Percentiles rank a stretch among this genome's conserved stretches.
Evolutionary conservation across 1,140 invertebrate genomes (phyloP).

Genomic region (Caerostris extrusa): DNA sequence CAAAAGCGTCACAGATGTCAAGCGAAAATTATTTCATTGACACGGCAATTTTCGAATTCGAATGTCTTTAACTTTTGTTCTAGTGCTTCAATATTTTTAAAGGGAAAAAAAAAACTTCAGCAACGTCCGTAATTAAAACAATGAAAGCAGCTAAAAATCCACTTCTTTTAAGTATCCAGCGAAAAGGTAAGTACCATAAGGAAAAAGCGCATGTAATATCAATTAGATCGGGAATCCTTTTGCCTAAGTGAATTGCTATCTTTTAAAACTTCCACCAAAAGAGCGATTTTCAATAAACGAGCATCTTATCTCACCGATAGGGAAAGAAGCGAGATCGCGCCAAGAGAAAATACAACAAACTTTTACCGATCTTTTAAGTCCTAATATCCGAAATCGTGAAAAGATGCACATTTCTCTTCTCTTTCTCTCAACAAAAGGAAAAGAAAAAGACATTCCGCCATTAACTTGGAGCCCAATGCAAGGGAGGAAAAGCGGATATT

Average conservation of each 20-base stretch:
- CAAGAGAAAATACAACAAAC: not conserved
- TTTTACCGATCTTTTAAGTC: slow-evolving; percentile 39
- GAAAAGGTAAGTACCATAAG: slow-evolving; percentile 1
- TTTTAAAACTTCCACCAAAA: slow-evolving; percentile 9
- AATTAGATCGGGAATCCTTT: not conserved
- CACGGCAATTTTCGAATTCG: too few species aligned
- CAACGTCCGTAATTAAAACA: not conserved
- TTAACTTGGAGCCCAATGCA: not conserved
- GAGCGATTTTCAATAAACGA: slow-evolving; percentile 59
- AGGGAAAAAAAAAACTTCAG: not conserved
- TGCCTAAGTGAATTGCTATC: not conserved
- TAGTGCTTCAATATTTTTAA: not conserved
- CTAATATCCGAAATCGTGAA: slow-evolving; percentile 6
- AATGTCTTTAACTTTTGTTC: too few species aligned
- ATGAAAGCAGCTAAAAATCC: not conserved
- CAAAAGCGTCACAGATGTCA: too few species aligned
- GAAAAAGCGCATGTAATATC: not conserved
- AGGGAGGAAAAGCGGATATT: not conserved
- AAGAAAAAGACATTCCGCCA: not conserved
- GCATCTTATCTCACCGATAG: slow-evolving; percentile 43
- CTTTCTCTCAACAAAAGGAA: not conserved
- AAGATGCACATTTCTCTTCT: slow-evolving; percentile 11
- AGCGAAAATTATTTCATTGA: too few species aligned
- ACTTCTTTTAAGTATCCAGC: not conserved
- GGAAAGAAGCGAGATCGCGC: not conserved